Base-by-base conservation (phyloP, 2,113 vertebrate species). In the Gallinago undulata region DNA sequence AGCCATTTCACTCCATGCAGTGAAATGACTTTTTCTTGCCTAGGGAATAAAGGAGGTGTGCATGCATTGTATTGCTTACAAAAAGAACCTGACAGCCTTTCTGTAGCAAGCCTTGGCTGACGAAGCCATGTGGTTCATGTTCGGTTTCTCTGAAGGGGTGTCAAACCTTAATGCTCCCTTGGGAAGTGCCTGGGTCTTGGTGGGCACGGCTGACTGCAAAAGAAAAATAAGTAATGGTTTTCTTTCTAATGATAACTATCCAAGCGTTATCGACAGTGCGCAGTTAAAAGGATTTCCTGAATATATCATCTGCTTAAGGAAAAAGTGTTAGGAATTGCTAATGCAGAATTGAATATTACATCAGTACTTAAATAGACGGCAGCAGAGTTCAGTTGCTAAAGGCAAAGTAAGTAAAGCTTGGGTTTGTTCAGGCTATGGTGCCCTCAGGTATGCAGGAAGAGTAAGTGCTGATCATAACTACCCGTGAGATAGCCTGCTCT, bases 221-320 rank as follows among this genome's bases (percentile, higher is more conserved):
- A 87, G 69, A 60, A 89, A 75, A 85, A 30, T 59, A 96, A 96
- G 92, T 76, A 47, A 57, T 93, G 67, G 76, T 98, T 97, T 95
- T 79, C 59, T 97, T 94, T 82, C 75, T 87, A 77, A 79, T 93
- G 64, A 68, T 92, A 94, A 22, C 48, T 80, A 56, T 95, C 74
- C 81, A 79, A 95, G 84, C 19, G 19, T 96, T 98, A 96, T 94
- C 62, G 64, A 84, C 47, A 62, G 43, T 70, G 88, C 93, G 89
- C 84, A 94, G 90, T 94, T 96, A 89, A 87, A 97, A 96, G 94
- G 95, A 97, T 97, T 97, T 97, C 97, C 97, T 97, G 89, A 85
- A 89, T 95, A 62, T 91, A 73, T 96, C 83, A 62, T 90, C 55
- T 90, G 55, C 89, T 94, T 89, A 97, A 68, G 94, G 33, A 83